These are phyloP conservation scores for Oryzias melastigma DNA, from an alignment of 2,113 vertebrate species.

Conservation along the genomic window DNA sequence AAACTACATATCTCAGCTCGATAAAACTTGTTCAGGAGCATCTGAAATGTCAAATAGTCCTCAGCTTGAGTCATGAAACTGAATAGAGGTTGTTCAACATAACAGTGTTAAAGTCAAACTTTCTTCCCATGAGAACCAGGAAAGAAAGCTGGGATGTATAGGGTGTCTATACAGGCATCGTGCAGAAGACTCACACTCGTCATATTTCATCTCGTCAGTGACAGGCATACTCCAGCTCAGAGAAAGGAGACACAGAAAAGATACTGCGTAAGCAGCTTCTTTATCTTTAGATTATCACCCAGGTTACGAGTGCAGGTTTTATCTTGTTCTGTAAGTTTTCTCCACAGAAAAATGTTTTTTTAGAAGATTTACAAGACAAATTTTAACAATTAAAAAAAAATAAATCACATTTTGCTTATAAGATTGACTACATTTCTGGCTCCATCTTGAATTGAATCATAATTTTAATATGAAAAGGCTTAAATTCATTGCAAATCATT, in stretches of 20 bases:
- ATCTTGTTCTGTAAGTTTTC: constrained; percentile 11
- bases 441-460: constrained; percentile 1
- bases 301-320: constrained; percentile 1
- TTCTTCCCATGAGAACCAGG: constrained; percentile 23
- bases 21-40: constrained; percentile 34
- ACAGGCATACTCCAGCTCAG: constrained; percentile 20
- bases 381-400: not conserved
- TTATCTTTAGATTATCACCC: constrained; percentile 29
- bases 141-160: constrained; percentile 12
- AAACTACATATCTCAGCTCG: constrained; percentile 13
- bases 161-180: constrained; percentile 30
- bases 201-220: constrained; percentile 49
- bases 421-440: not conserved
- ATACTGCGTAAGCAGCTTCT: constrained; percentile 30
- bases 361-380: not conserved
- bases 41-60: constrained; percentile 26
- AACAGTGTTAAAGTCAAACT: constrained; percentile 23
- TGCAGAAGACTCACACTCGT: constrained; percentile 51
- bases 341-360: constrained; percentile 18
- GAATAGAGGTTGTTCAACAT: constrained; percentile 34
- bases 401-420: not conserved
- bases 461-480: constrained; percentile 20
- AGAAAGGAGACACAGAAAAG: constrained; percentile 34
- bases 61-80: constrained; percentile 22
- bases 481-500: not conserved